Evolutionary conservation across 1,140 invertebrate species (phyloP).

Genomic region (Littorina saxatilis): DNA sequence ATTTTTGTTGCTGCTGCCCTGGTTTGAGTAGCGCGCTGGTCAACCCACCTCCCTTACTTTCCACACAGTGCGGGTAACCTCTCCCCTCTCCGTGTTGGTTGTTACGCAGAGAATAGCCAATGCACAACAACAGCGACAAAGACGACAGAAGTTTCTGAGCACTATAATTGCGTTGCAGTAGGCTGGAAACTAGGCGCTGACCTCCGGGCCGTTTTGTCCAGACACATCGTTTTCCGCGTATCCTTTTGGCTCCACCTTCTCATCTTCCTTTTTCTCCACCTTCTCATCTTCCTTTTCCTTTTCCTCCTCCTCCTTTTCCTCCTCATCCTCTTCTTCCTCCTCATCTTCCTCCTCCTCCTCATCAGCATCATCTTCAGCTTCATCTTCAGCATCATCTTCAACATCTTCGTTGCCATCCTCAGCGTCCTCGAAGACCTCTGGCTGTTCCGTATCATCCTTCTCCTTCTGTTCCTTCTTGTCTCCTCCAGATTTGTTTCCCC

Average conservation of each 20-base stretch:
- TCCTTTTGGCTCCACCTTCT: slow-evolving; percentile 43
- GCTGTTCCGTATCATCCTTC: slow-evolving; percentile 13
- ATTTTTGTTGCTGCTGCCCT: background rate
- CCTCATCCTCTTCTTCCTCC: slow-evolving; percentile 34
- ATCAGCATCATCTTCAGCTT: slow-evolving; percentile 37
- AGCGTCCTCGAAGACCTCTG: slow-evolving; percentile 22
- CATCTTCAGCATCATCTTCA: slow-evolving; percentile 28
- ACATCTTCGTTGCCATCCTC: slow-evolving; percentile 21
- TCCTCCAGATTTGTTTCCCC: background rate
- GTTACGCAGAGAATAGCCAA: background rate
- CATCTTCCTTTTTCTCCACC: slow-evolving; percentile 48
- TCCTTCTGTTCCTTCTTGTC: slow-evolving; percentile 26
- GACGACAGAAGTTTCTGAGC: slow-evolving; percentile 27
- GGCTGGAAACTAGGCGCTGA: slow-evolving; percentile 20
- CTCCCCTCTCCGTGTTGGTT: background rate
- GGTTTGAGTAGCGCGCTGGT: slow-evolving; percentile 15
- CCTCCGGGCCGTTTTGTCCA: slow-evolving; percentile 15
- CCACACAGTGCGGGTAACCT: background rate
- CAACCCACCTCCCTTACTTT: slow-evolving; percentile 6
- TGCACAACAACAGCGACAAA: slow-evolving; percentile 31
- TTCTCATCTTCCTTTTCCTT: slow-evolving; percentile 45
- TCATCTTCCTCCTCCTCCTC: slow-evolving; percentile 1
- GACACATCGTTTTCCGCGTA: slow-evolving; percentile 12
- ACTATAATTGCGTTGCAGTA: background rate
- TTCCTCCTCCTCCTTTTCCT: slow-evolving; percentile 48